Conservation (phyloP, 2,797 vertebrate genomes). For the Pantherophis vulpinus region DNA sequence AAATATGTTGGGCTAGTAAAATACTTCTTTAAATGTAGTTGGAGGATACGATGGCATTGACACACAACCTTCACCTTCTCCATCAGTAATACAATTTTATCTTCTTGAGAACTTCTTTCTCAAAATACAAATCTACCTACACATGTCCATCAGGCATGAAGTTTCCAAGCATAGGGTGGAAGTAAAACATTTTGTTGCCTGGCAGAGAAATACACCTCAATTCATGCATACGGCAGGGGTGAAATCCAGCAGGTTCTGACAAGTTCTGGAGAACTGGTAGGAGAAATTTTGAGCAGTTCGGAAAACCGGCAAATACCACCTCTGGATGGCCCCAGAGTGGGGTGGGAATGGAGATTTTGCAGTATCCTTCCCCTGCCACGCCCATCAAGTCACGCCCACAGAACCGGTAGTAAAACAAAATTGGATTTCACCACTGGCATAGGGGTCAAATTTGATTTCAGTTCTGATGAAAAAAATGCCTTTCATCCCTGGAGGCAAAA, state of each 20-base stretch:
- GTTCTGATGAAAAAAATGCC: not conserved
- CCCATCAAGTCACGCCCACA: too few relatives aligned
- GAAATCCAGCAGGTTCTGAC: too few relatives aligned
- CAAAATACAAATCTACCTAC: not conserved
- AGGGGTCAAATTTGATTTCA: not conserved
- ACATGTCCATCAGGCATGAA: not conserved
- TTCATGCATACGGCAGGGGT: not conserved
- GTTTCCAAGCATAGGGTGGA: not conserved
- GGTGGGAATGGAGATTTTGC: too few relatives aligned
- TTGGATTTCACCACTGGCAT: not conserved
- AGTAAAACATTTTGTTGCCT: not conserved
- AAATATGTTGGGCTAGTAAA: not conserved
- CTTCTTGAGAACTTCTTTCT: not conserved
- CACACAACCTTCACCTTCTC: not conserved
- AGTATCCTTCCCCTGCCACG: too few relatives aligned
- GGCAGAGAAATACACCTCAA: not conserved
- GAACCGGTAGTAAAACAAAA: too few relatives aligned
- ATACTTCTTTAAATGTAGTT: not conserved
- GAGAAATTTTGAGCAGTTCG: too few relatives aligned
- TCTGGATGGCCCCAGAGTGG: too few relatives aligned
- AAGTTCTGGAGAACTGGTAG: too few relatives aligned
- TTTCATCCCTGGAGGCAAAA: not conserved
- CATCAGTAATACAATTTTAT: not conserved
- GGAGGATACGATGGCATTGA: not conserved
- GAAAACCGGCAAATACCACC: too few relatives aligned